Percentiles rank a stretch among this genome's conserved stretches.
These are phyloP conservation scores for Balearica regulorum DNA, from an alignment of 2,797 vertebrate species.

Conservation along the genomic window DNA sequence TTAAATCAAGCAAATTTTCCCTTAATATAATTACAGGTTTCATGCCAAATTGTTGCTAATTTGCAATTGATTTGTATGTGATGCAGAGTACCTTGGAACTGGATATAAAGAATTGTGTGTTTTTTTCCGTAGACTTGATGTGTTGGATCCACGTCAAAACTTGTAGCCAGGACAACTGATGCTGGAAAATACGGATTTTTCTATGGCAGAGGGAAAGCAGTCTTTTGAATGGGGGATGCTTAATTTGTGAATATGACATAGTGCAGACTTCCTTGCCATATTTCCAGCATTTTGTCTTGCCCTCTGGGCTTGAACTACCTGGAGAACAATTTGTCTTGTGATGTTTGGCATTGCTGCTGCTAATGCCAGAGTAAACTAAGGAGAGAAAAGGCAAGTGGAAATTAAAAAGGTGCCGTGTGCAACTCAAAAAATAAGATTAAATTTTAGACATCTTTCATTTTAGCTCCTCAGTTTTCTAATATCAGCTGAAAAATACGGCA, in stretches of 20 bases:
- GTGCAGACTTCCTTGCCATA: constrained; percentile 11
- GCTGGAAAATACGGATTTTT: neutral
- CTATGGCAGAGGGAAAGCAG: neutral
- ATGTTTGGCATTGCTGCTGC: neutral
- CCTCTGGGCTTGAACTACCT: neutral
- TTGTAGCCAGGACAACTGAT: neutral
- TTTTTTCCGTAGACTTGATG: neutral
- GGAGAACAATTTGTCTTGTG: constrained; percentile 35
- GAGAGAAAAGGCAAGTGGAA: neutral
- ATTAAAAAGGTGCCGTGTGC: neutral
- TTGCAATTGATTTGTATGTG: neutral
- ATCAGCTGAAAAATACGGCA: neutral
- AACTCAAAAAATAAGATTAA: neutral
- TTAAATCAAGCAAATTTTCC: neutral
- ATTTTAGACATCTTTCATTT: neutral
- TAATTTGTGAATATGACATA: constrained; percentile 5
- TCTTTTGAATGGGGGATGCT: neutral
- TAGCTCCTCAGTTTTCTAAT: neutral
- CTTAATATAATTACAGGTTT: neutral
- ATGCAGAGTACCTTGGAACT: neutral
- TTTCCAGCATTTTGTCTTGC: constrained; percentile 18
- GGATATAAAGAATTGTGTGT: neutral
- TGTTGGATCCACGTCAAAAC: neutral
- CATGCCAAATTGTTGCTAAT: neutral
- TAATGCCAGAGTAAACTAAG: neutral